Evolutionary conservation across 2,888 invertebrate species (phyloP).

Genomic region (Malthinus flaveolus): DNA sequence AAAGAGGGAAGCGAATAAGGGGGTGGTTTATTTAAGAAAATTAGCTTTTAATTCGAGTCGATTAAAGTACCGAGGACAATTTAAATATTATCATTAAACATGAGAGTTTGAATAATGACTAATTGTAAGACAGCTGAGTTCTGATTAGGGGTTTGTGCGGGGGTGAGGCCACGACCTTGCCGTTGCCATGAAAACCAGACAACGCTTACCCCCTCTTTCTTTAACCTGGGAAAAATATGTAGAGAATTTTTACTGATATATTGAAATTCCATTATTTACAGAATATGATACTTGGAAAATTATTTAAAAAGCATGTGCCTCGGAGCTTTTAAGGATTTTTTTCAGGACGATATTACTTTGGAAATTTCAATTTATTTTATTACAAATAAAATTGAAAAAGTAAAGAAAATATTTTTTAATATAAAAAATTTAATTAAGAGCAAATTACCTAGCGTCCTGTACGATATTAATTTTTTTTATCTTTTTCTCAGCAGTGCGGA

Average conservation of each 20-base stretch:
- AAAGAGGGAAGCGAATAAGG: background rate
- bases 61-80: conserved; percentile 7
- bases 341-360: background rate
- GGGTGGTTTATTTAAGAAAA: background rate
- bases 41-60: background rate
- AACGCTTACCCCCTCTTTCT: conserved; percentile 46
- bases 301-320: conserved; percentile 19
- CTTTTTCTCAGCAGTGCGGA: conserved; percentile 56
- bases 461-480: conserved; percentile 2
- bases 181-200: conserved; percentile 54
- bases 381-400: background rate
- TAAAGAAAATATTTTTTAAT: background rate
- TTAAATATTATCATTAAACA: conserved; percentile 20
- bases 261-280: conserved; percentile 30
- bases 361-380: too few relatives aligned
- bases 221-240: conserved; percentile 37
- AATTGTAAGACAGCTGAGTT: conserved; percentile 36
- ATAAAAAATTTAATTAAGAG: background rate
- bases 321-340: conserved; percentile 6
- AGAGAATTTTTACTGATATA: conserved; percentile 31
- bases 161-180: conserved; percentile 53
- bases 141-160: conserved; percentile 26
- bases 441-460: too few relatives aligned
- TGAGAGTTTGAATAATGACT: conserved; percentile 44
- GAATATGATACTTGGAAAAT: conserved; percentile 23